Evolutionary conservation across 92 coral and sea anemone species (phyloP), one percentile per base, ranked within the genome.

Genomic region (Epizoanthus stellaris): DNA sequence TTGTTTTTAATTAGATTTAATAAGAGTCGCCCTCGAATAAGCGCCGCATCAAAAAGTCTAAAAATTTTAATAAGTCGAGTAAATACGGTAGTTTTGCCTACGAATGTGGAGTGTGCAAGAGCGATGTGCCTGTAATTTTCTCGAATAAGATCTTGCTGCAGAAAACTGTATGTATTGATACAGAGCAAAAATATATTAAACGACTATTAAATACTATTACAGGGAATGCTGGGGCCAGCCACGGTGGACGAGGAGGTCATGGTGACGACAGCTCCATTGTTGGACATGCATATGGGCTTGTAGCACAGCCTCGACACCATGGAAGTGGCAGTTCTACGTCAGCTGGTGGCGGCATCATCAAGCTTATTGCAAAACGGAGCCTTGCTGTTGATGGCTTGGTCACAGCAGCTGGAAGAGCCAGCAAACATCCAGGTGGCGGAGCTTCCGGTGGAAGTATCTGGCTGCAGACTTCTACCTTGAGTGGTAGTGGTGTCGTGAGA

Each of bases 151-250:
- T 47, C 54, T 47, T 47, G 9, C 54, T 6, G 9, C 54, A 47
- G 9, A 30, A 30, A 30, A 30, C 34, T 30, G n/a, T n/a, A n/a
- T n/a, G n/a, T n/a, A n/a, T n/a, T n/a, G n/a, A n/a, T n/a, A 30
- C 34, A 47, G 54, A 47, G 54, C 54, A 47, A 47, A 47, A 6
- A 47, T 6, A 3, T 49, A 15, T 1, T 54, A 15, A 54, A 49
- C 15, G 6, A 7, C 7, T 74, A 30, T 30, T 30, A 30, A 30
- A 30, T 30, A 30, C 38, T 14, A 25, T 54, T 75, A 73, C 8
- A 91, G 94, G 90, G 20, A 87, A 86, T 12, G 87, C 89, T 23
- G 94, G 94, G n/a, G 94, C 91, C 20, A 84, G 94, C 20, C 91
- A 91, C 23, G 94, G 94, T 70, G 94, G 94, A 17, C 77, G 91